A percentile compares a stretch with the other conserved stretches of the same genome.
Evolutionary conservation across 2,113 vertebrate genomes (phyloP).

Genomic region (Lucifuga dentata): DNA sequence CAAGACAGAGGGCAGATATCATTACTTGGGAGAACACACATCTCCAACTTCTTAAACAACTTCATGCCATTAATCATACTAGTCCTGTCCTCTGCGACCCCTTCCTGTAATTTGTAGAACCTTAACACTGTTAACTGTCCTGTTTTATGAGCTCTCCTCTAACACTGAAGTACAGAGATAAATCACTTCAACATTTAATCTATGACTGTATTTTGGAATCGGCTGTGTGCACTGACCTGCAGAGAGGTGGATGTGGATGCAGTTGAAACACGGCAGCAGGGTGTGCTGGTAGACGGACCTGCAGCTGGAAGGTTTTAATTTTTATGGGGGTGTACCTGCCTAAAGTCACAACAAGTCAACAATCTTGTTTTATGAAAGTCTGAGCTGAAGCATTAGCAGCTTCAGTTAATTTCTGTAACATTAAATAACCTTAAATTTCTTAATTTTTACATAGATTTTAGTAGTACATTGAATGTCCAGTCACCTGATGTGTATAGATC

Average conservation of each 20-base stretch:
- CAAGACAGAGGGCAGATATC: constrained; percentile 16
- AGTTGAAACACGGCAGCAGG: constrained; percentile 44
- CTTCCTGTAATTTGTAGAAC: constrained; percentile 64
- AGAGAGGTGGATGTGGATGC: constrained; percentile 43
- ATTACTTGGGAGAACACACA: constrained; percentile 32
- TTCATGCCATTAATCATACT: constrained; percentile 52
- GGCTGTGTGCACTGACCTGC: constrained; percentile 50
- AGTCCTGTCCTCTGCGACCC: constrained; percentile 43
- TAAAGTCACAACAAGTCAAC: too few species aligned
- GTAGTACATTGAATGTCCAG: not conserved
- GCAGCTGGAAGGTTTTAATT: constrained; percentile 18
- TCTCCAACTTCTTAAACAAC: constrained; percentile 47
- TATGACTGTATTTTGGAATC: constrained; percentile 57
- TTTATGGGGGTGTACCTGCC: too few species aligned
- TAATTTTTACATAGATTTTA: too few species aligned
- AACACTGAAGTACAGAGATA: constrained; percentile 63
- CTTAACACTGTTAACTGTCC: constrained; percentile 64
- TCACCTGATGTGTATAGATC: not conserved
- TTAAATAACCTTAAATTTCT: too few species aligned
- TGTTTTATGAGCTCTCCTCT: constrained; percentile 70
- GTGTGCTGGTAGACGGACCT: constrained; percentile 17
- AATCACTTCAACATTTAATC: constrained; percentile 67
- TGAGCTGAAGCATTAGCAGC: too few species aligned
- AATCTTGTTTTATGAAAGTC: too few species aligned
- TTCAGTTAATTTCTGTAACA: too few species aligned